Base-by-base conservation (phyloP, 1,140 invertebrate genomes). In the Atopsyche davidsoni region DNA sequence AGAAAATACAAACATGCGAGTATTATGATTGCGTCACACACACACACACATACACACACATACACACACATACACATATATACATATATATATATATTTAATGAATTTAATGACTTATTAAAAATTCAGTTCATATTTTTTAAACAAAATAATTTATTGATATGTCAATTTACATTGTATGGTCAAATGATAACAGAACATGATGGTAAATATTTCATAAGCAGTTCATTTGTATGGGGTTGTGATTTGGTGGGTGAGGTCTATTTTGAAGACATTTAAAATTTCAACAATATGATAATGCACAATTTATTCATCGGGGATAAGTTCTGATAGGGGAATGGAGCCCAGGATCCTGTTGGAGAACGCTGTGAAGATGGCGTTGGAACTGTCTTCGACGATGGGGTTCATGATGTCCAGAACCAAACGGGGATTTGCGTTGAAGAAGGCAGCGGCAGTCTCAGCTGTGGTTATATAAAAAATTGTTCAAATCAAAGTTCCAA, bases 341-440 rank as follows among this genome's bases (percentile, higher is more conserved):
- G 64, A 64, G 16, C 68, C 69, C 2, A 82, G 67, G 25, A 80
- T 73, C 64, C 79, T 77, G 49, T 80, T 76, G 16, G 72, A 63
- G 46, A 80, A 74, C 1, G 79, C 75, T 61, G 74, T 75, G 32
- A 75, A 66, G 13, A 82, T 70, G 2, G 78, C 76, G 1, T 75
- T 75, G 1, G 76, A 69, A 11, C 81, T 83, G 54, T 86, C 83
- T 57, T 85, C 80, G 24, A 83, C 77, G 11, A 86, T 81, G 9
- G 84, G 83, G 62, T 77, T 82, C 4, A 85, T 70, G 35, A 85
- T 80, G 53, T 85, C 81, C 63, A 85, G 62, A 9, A 85, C 78
- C n/a, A 81, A 63, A 13, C 73, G 64, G 1, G 82, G 79, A 65
- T 84, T 84, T 32, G 79, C 72, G 57, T 86, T 84, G 72, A 83